Percentiles rank a stretch among this genome's conserved stretches.
These are phyloP conservation scores for Coluber constrictor DNA, from an alignment of 2,797 vertebrate species.

Conservation along the genomic window DNA sequence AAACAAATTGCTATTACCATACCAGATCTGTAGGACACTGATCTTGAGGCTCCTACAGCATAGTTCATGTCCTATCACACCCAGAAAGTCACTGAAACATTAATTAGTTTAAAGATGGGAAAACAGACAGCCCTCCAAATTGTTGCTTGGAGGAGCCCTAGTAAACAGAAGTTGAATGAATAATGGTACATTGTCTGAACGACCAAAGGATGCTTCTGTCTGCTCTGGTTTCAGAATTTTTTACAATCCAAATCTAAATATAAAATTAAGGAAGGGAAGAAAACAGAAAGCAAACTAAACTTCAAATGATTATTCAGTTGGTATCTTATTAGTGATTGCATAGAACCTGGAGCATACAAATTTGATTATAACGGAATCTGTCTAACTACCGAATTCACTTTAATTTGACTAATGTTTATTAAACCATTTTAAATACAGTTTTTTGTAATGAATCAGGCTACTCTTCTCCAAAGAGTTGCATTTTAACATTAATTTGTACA, in stretches of 20 bases:
- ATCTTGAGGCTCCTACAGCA: background rate
- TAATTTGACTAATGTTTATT: background rate
- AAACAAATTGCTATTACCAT: background rate
- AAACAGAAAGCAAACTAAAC: background rate
- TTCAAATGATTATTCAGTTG: no score
- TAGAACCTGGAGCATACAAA: background rate
- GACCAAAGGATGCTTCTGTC: background rate
- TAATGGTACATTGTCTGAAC: background rate
- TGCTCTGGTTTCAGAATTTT: background rate
- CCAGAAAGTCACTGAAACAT: background rate
- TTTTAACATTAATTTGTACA: background rate
- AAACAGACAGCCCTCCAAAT: background rate
- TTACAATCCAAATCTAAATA: background rate
- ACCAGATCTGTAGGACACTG: background rate
- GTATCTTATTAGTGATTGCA: background rate
- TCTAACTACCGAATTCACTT: background rate
- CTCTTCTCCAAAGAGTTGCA: background rate
- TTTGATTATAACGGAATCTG: background rate
- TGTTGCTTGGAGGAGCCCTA: background rate
- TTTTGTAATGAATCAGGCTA: background rate
- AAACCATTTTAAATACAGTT: background rate
- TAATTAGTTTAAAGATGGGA: background rate
- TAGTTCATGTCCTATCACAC: background rate
- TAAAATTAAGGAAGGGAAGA: background rate
- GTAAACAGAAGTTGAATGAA: background rate